These are phyloP conservation scores for Gopherus flavomarginatus DNA, from an alignment of 2,113 vertebrate genomes.

Conservation along the genomic window DNA sequence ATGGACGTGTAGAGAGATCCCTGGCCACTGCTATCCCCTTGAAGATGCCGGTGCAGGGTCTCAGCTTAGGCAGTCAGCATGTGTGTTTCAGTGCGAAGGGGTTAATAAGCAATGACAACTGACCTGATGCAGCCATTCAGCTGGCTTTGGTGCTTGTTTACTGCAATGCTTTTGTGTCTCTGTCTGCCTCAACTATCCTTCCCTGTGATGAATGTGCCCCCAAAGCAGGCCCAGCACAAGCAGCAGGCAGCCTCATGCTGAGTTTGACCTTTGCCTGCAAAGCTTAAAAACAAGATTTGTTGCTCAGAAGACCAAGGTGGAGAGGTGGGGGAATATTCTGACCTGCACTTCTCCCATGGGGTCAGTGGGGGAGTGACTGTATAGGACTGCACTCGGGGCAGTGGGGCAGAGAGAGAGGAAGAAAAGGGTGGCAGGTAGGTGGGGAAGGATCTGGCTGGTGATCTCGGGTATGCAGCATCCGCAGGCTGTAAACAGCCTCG, in stretches of 20 bases:
- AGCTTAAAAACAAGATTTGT: not conserved
- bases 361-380: not conserved
- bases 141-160: not conserved
- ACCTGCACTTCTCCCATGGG: rapidly evolving
- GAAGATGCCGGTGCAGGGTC: not conserved
- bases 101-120: not conserved
- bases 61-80: not conserved
- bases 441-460: too few relatives aligned
- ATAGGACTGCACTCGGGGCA: not conserved
- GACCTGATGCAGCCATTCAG: not conserved
- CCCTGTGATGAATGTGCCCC: not conserved
- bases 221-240: rapidly evolving
- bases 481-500: rapidly evolving
- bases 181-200: not conserved
- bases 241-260: not conserved
- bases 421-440: not conserved
- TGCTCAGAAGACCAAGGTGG: not conserved
- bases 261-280: not conserved
- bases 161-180: slow-evolving; percentile 53
- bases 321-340: not conserved
- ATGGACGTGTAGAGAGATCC: not conserved
- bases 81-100: not conserved
- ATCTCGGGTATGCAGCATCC: not conserved
- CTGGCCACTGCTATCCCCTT: not conserved
- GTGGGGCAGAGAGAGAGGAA: not conserved